Base-by-base conservation (phyloP, 2,113 vertebrate species). In the Pomatorhinus ruficollis region DNA sequence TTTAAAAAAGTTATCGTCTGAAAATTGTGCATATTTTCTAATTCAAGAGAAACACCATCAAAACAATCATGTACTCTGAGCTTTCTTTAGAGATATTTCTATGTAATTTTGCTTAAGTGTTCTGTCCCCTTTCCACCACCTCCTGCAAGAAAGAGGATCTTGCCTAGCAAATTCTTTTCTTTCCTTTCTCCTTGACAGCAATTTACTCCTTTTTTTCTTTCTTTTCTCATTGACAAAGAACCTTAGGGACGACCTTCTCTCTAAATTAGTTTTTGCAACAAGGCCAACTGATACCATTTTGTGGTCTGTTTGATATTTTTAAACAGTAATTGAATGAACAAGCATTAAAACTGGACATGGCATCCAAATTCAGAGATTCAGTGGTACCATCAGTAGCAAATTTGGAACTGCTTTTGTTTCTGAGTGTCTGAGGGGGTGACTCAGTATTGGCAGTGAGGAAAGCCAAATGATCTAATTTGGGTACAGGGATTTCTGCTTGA, bases 381-480 rank as follows among this genome's bases (percentile, higher is more conserved):
- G 21, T 30, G 53, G 39, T 87, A 28, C 15, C 15, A 15, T 52
- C 42, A 53, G 47, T 5, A 75, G 80, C 83, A 92, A 92, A 93
- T n/a, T n/a, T 86, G 63, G 71, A 90, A 10, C 39, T 42, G 82
- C 44, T 77, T 88, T 94, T 86, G 24, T 68, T 91, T 56, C 49
- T 68, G 76, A 20, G 52, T 3, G 1, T 66, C 37, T 68, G 57
- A 59, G 2, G 5, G 39, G 65, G 37, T 94, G 96, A 92, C 54
- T 95, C 70, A 83, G 54, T 45, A 37, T 5, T 78, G 76, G 60
- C 83, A 87, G 28, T 9, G 56, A 93, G 77, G 65, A 68, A 92
- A 87, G 80, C 72, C 72, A 91, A 89, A 79, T 71, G 47, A 87
- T 81, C 72, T 87, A 49, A 89, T 92, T 87, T 91, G 72, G 56